Base-by-base conservation (phyloP, 1,140 invertebrate genomes). In the Drosophila kikkawai region DNA sequence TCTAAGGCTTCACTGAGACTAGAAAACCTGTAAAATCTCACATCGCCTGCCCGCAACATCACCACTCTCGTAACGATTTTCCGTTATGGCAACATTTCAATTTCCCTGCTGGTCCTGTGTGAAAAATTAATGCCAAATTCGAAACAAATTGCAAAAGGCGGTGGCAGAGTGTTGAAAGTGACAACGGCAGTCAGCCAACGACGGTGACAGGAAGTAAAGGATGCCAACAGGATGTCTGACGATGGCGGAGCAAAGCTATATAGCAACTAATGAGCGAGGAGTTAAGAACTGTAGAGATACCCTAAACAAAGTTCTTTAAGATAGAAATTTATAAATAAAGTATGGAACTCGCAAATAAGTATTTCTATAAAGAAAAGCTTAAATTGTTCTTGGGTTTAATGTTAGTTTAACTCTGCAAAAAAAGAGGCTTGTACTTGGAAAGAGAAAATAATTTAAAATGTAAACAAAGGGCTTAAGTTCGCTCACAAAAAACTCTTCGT, bases 11-110 rank as follows among this genome's bases (percentile, higher is more conserved):
- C 57, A 56, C 68, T 61, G 61, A 68, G 70, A 61, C 45, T 80
- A 71, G 51, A 67, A 55, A 82, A 56, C 55, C 70, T 74, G 45
- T 51, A 73, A 50, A 37, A 51, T 60, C 17, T 59, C 11, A 37
- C 63, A 39, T 67, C 42, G 0, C 5, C 39, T 12, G n/a, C 39
- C 19, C 42, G 26, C 22, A 48, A 22, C 51, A 32, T 47, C 66
- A 59, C 12, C 65, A 65, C 58, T 11, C 12, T 59, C 7, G 29
- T 81, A 88, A 90, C 84, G 78, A 88, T 69, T 68, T 79, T 80
- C 85, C 85, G 81, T 75, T 88, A 88, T 87, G 80, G 84, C 50
- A 90, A 88, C 85, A 90, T 88, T 88, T 90, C 84, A 88, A 88
- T 88, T 88, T 88, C 84, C 84, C 80, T 55, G 75, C 80, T 65